Evolutionary conservation across 2,888 invertebrate genomes (phyloP).

Genomic region (Hirtodrosophila histrioides): DNA sequence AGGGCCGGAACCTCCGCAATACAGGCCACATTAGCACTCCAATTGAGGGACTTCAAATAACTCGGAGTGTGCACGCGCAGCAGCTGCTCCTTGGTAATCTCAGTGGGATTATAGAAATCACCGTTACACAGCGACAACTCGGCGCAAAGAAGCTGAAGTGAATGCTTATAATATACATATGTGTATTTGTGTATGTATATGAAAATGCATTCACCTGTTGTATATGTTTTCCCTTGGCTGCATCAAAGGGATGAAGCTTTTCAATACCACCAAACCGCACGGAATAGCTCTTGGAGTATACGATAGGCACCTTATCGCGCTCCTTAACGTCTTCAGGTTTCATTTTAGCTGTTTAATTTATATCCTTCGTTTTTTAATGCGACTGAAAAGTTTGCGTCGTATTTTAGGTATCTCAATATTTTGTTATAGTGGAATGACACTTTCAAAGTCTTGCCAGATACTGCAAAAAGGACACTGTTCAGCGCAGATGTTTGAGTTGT

Average conservation of each 20-base stretch:
- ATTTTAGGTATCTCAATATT: background rate
- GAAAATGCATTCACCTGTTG: slow-evolving; percentile 85
- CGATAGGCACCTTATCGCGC: slow-evolving; percentile 87
- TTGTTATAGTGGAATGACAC: slow-evolving; percentile 16
- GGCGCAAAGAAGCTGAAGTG: slow-evolving; percentile 85
- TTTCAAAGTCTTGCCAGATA: background rate
- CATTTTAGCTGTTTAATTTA: slow-evolving; percentile 13
- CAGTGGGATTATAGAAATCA: slow-evolving; percentile 88
- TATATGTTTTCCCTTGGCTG: slow-evolving; percentile 93
- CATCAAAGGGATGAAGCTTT: slow-evolving; percentile 94
- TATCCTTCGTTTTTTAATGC: background rate
- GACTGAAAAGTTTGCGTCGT: background rate
- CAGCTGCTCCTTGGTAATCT: slow-evolving; percentile 90
- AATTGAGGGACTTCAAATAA: slow-evolving; percentile 89
- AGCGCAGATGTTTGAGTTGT: too few relatives aligned
- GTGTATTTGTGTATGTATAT: background rate
- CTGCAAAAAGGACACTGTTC: too few relatives aligned
- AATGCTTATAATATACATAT: too few relatives aligned
- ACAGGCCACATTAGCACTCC: slow-evolving; percentile 91
- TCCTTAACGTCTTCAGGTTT: slow-evolving; percentile 27
- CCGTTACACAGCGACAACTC: slow-evolving; percentile 87
- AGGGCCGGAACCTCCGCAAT: slow-evolving; percentile 92
- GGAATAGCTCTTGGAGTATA: slow-evolving; percentile 91
- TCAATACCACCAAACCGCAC: slow-evolving; percentile 92
- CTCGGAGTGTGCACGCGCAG: slow-evolving; percentile 90